Conservation (phyloP, 2,797 vertebrate genomes). For the Denticeps clupeoides region DNA sequence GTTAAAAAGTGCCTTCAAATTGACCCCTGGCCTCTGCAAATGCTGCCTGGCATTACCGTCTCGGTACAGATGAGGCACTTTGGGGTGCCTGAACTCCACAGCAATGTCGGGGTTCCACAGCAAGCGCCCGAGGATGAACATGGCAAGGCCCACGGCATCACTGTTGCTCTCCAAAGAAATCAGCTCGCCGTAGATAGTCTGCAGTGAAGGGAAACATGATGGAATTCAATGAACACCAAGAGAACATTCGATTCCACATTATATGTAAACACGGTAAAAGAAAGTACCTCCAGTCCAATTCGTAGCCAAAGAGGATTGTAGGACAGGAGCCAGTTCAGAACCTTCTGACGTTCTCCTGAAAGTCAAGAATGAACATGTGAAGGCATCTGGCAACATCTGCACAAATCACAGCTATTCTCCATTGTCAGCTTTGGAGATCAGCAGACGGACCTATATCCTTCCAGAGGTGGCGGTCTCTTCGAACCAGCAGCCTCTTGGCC, state of each 20-base stretch:
- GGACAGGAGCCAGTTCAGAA: conserved; percentile 85
- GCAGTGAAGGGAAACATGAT: background rate
- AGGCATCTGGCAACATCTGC: no score
- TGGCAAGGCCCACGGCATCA: conserved; percentile 73
- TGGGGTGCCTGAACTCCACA: conserved; percentile 72
- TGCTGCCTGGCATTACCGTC: conserved; percentile 64
- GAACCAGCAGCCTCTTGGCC: conserved; percentile 68
- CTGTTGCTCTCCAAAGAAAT: conserved; percentile 83
- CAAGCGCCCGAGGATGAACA: conserved; percentile 82
- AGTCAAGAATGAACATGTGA: conserved; percentile 15
- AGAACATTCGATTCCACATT: background rate
- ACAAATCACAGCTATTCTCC: no score
- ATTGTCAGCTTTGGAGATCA: no score
- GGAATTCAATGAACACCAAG: background rate
- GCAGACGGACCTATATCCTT: conserved; percentile 87
- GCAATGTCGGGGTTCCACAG: conserved; percentile 95
- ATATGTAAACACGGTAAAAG: background rate
- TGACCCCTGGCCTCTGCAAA: no score
- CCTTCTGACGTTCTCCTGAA: conserved; percentile 81
- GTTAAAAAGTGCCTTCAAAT: background rate
- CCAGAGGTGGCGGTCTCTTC: conserved; percentile 90
- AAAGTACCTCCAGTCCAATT: conserved; percentile 81
- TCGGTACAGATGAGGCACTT: conserved; percentile 81
- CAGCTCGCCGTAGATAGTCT: conserved; percentile 87
- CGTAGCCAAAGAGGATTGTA: conserved; percentile 93